A percentile compares a stretch with the other conserved stretches of the same genome.
Conservation (phyloP, 2,113 vertebrate species). For the Montifringilla adamsi region DNA sequence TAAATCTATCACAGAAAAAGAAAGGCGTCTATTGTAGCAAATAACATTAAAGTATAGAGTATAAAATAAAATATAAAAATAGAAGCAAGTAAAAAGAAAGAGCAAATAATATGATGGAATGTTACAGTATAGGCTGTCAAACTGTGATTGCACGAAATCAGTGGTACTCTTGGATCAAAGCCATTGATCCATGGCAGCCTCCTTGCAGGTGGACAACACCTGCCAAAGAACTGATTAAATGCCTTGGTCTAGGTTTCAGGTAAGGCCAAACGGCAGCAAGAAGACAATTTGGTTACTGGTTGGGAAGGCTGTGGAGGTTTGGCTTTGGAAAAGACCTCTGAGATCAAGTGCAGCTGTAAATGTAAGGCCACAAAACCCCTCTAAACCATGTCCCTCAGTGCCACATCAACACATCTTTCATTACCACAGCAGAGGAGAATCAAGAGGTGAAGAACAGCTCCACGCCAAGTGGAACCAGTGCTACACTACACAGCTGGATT, state of each 20-base stretch:
- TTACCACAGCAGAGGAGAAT: neutral
- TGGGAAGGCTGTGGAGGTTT: neutral
- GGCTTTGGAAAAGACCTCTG: neutral
- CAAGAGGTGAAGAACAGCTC: neutral
- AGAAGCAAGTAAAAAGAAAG: neutral
- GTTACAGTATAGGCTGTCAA: neutral
- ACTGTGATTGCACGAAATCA: neutral
- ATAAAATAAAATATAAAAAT: neutral
- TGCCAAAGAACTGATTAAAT: neutral
- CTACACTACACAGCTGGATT: neutral
- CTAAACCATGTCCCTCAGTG: neutral
- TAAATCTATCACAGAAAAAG: neutral
- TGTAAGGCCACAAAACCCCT: rapidly evolving
- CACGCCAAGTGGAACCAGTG: neutral
- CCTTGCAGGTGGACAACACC: neutral
- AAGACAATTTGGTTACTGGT: neutral
- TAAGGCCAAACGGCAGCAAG: neutral
- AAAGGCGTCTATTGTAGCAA: neutral
- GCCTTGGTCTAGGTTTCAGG: neutral
- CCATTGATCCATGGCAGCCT: neutral
- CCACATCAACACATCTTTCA: rapidly evolving
- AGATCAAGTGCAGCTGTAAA: neutral
- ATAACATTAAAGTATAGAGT: neutral
- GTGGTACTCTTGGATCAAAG: neutral
- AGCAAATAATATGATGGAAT: neutral